Percentiles rank a stretch among this genome's conserved stretches.
phyloP scores from a whole-genome alignment of 2,888 invertebrate genomes.

The Anorthoa munda region DNA sequence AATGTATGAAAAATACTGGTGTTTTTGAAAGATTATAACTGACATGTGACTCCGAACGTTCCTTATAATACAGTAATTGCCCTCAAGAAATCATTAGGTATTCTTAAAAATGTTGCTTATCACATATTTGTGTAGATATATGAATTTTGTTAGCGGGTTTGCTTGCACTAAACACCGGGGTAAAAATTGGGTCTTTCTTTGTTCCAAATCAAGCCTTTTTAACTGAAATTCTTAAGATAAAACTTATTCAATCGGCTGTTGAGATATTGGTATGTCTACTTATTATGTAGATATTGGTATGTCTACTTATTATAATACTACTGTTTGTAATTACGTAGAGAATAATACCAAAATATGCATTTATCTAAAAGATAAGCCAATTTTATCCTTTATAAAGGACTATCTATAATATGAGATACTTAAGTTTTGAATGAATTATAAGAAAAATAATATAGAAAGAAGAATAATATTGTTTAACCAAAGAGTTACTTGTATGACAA shows the following conservation, averaged over 20 bases:
- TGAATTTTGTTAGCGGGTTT: too few relatives aligned
- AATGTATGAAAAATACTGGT: background rate
- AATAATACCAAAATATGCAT: background rate
- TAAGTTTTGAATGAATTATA: too few relatives aligned
- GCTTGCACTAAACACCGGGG: too few relatives aligned
- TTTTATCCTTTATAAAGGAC: background rate
- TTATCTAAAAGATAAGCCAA: background rate
- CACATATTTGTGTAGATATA: too few relatives aligned
- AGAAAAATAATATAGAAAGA: too few relatives aligned
- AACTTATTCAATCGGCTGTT: too few relatives aligned
- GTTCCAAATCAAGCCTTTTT: background rate
- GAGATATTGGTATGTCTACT: too few relatives aligned
- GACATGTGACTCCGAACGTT: background rate
- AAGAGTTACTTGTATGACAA: conserved; percentile 22
- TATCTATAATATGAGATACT: background rate
- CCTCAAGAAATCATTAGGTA: too few relatives aligned
- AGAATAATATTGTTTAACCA: conserved; percentile 20
- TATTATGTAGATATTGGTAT: background rate
- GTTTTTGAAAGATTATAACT: background rate
- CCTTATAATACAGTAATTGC: background rate
- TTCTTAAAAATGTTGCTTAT: too few relatives aligned
- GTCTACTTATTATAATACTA: background rate
- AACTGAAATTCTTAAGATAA: too few relatives aligned
- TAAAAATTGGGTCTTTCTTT: background rate
- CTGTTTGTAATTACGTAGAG: background rate